A percentile compares a stretch with the other conserved stretches of the same genome.
phyloP scores from a whole-genome alignment of 2,113 vertebrate species.

The Nyctereutes procyonoides region DNA sequence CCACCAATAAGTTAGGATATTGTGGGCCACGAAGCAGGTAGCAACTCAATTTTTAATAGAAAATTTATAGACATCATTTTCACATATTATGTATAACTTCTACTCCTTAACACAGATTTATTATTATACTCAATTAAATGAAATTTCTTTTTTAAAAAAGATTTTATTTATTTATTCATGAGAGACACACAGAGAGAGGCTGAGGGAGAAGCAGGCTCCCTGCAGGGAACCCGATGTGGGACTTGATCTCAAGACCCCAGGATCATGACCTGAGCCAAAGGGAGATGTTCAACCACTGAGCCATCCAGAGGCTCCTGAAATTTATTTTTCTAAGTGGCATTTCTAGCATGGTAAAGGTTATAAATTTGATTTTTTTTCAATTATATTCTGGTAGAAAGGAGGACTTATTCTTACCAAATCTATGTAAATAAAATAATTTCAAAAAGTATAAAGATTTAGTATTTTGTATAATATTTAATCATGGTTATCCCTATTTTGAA shows the following conservation, averaged over 20 bases:
- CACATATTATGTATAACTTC: not conserved
- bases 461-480: not conserved
- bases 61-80: constrained; percentile 51
- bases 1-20: not conserved
- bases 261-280: too few species aligned
- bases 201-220: too few species aligned
- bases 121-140: constrained; percentile 42
- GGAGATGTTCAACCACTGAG: too few species aligned
- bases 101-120: constrained; percentile 24
- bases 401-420: constrained; percentile 22
- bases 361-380: constrained; percentile 58
- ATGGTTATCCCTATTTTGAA: not conserved
- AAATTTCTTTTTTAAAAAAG: constrained; percentile 17
- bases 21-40: not conserved
- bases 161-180: too few species aligned
- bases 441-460: not conserved
- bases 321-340: constrained; percentile 48
- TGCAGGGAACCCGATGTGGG: too few species aligned
- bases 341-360: constrained; percentile 25
- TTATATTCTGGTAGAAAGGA: constrained; percentile 21
- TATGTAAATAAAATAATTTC: not conserved
- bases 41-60: not conserved
- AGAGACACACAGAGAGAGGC: too few species aligned
- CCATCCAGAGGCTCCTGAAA: not conserved
- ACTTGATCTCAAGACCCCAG: too few species aligned